These are phyloP conservation scores for Diachasma alloeum DNA, from an alignment of 1,140 invertebrate species.

Conservation along the genomic window DNA sequence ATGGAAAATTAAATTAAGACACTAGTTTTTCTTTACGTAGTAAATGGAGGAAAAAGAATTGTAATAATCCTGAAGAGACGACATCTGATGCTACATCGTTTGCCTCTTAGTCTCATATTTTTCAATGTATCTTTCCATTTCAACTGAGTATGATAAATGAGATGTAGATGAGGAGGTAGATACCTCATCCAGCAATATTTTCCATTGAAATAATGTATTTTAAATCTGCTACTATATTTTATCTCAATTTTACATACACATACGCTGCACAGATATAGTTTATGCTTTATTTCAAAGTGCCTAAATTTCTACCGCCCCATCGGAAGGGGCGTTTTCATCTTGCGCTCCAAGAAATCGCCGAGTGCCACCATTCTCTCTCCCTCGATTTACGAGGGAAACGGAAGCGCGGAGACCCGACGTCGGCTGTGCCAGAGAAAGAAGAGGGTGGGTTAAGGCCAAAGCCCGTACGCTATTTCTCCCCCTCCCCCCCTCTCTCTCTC, in stretches of 20 bases:
- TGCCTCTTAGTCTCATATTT: not conserved
- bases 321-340: slow-evolving; percentile 14
- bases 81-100: not conserved
- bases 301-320: slow-evolving; percentile 19
- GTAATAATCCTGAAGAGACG: not conserved
- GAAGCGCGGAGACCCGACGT: slow-evolving; percentile 8
- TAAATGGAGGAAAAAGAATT: too few relatives aligned
- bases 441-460: not conserved
- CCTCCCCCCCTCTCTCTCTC: not conserved
- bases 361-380: slow-evolving; percentile 21
- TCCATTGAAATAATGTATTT: slow-evolving; percentile 19
- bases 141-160: not conserved
- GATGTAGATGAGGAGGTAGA: not conserved
- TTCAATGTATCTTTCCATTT: not conserved
- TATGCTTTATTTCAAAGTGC: slow-evolving; percentile 23
- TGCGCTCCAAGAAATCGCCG: slow-evolving; percentile 20
- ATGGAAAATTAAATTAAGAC: too few relatives aligned
- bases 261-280: not conserved
- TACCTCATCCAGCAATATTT: not conserved
- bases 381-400: slow-evolving; percentile 24
- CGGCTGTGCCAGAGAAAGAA: slow-evolving; percentile 20
- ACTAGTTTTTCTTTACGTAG: too few relatives aligned
- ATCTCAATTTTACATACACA: too few relatives aligned
- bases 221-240: slow-evolving; percentile 16
- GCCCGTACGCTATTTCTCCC: not conserved